Evolutionary conservation across 1,140 invertebrate genomes (phyloP).

Genomic region (Ruditapes philippinarum): DNA sequence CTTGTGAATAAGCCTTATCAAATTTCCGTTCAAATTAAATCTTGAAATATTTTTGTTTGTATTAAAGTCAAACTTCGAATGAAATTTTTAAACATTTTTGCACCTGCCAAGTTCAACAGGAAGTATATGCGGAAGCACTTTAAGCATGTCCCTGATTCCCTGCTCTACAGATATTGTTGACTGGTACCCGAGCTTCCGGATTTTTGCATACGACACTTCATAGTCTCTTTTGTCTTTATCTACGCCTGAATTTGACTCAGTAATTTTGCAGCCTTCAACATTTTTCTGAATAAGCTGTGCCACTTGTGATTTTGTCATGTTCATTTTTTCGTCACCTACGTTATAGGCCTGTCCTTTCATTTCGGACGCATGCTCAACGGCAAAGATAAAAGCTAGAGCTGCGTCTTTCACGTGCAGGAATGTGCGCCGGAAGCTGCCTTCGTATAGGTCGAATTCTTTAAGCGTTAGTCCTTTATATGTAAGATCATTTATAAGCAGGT

Average conservation of each 20-base stretch:
- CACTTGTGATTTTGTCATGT: constrained; percentile 80
- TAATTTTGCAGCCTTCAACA: constrained; percentile 73
- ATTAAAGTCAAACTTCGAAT: background rate
- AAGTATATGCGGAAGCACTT: constrained; percentile 75
- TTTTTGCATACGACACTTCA: constrained; percentile 81
- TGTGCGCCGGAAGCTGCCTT: constrained; percentile 79
- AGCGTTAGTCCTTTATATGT: constrained; percentile 78
- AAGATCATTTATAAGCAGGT: constrained; percentile 80
- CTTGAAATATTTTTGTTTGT: background rate
- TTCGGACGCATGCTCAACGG: constrained; percentile 75
- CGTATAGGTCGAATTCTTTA: constrained; percentile 79
- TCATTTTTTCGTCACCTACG: constrained; percentile 81
- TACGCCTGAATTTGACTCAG: constrained; percentile 69
- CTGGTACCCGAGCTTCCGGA: constrained; percentile 73
- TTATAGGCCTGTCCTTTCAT: constrained; percentile 81
- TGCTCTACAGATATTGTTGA: constrained; percentile 77
- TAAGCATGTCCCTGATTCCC: constrained; percentile 76
- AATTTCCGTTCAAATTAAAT: too few species aligned
- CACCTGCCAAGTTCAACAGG: constrained; percentile 60
- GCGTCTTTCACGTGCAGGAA: constrained; percentile 82
- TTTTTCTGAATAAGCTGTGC: constrained; percentile 74
- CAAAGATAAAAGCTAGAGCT: constrained; percentile 80
- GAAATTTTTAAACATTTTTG: constrained; percentile 71
- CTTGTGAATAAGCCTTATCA: background rate
- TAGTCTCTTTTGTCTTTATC: constrained; percentile 83